Conservation (phyloP, 2,888 invertebrate genomes). For the Bruchidius siliquastri region DNA sequence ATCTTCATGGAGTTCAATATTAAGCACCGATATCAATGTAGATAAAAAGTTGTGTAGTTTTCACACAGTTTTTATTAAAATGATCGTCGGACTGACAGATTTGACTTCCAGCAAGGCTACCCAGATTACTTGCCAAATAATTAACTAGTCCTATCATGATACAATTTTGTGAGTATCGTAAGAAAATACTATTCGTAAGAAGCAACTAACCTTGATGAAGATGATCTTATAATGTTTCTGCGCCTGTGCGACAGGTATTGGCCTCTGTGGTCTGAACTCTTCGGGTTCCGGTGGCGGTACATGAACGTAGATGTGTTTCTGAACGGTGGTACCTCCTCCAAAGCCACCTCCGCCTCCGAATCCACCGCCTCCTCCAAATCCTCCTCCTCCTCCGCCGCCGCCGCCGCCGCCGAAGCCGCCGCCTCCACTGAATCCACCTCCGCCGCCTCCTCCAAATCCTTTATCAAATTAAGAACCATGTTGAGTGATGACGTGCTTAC, state of each 20-base stretch:
- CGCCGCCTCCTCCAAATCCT: not conserved
- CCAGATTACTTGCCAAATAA: too few relatives aligned
- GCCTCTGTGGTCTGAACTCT: conserved; percentile 61
- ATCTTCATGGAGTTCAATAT: too few relatives aligned
- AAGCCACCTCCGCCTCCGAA: conserved; percentile 50
- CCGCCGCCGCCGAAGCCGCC: conserved; percentile 36
- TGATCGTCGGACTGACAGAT: too few relatives aligned
- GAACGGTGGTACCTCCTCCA: conserved; percentile 62
- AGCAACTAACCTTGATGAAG: conserved; percentile 67
- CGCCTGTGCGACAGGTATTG: conserved; percentile 65
- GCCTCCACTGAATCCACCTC: conserved; percentile 33
- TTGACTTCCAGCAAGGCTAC: too few relatives aligned
- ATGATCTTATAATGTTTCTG: conserved; percentile 91
- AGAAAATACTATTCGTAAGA: too few relatives aligned
- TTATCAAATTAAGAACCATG: not conserved
- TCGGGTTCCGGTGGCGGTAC: conserved; percentile 86
- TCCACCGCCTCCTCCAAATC: conserved; percentile 32
- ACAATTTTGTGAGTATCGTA: too few relatives aligned
- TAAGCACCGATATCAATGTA: too few relatives aligned
- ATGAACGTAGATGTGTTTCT: conserved; percentile 86
- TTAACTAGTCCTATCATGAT: too few relatives aligned
- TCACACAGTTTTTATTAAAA: too few relatives aligned
- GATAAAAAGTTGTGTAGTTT: too few relatives aligned
- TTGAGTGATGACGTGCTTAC: not conserved
- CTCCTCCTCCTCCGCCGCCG: conserved; percentile 31